phyloP scores from a whole-genome alignment of 2,113 vertebrate genomes.

The Ivindomyrus marchei region DNA sequence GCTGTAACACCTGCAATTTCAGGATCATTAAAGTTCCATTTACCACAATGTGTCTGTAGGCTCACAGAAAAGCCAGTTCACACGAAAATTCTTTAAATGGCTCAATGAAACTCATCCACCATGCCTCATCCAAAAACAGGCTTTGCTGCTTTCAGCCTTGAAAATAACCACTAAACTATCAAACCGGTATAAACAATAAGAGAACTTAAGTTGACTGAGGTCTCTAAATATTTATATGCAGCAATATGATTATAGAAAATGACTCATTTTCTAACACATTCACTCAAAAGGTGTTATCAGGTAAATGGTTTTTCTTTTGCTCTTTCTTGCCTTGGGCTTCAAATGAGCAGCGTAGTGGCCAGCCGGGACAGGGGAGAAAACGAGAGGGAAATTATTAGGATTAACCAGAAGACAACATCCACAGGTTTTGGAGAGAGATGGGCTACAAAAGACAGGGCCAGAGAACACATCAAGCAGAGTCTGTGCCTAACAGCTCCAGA shows the following conservation, averaged over 20 bases:
- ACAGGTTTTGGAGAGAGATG: not conserved
- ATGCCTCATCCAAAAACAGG: not conserved
- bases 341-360: not conserved
- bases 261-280: not conserved
- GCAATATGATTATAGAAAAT: not conserved
- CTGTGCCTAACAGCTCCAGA: conserved; percentile 28
- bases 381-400: not conserved
- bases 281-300: not conserved
- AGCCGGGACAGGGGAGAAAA: not conserved
- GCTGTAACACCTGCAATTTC: not conserved
- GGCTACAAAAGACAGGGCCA: conserved; percentile 12
- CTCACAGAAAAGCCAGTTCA: not conserved
- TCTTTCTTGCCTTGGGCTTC: not conserved
- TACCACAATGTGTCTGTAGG: not conserved
- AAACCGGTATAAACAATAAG: not conserved
- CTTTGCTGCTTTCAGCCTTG: not conserved
- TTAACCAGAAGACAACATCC: not conserved
- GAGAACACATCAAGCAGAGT: conserved; percentile 24
- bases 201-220: not conserved
- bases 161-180: not conserved
- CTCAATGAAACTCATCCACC: not conserved
- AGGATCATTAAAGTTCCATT: not conserved
- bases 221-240: not conserved
- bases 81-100: not conserved
- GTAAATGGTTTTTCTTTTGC: not conserved